Evolutionary conservation across 2,797 vertebrate genomes (phyloP).

Genomic region (Dendrocincla tyrannina): DNA sequence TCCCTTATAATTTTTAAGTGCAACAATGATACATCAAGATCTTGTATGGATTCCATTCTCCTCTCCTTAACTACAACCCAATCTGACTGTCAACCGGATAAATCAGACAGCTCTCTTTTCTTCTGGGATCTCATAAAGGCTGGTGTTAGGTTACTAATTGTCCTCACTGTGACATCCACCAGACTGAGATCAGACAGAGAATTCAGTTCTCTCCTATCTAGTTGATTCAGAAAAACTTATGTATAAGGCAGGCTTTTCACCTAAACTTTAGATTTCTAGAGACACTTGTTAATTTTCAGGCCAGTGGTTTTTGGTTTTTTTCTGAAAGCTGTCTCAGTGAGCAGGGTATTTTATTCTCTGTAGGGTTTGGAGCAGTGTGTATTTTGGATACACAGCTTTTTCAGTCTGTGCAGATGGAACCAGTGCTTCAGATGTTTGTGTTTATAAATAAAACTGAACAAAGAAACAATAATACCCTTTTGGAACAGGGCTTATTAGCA

Average conservation of each 20-base stretch:
- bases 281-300: background rate
- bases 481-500: slow-evolving; percentile 12
- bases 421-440: background rate
- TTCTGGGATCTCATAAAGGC: background rate
- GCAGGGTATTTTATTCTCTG: background rate
- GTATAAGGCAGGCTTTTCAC: background rate
- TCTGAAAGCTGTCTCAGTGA: background rate
- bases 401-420: background rate
- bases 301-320: background rate
- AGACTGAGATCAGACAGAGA: background rate
- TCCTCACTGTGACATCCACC: background rate
- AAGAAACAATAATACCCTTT: background rate
- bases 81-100: background rate
- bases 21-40: background rate
- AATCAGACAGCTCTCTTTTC: background rate
- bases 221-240: background rate
- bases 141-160: background rate
- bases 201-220: background rate
- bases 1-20: background rate
- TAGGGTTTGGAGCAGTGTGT: background rate
- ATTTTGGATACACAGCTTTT: background rate
- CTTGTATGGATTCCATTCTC: background rate
- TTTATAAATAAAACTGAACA: slow-evolving; percentile 38
- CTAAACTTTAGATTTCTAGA: background rate
- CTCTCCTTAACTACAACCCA: background rate